A percentile compares a stretch with the other conserved stretches of the same genome.
phyloP scores from a whole-genome alignment of 2,797 vertebrate genomes.

The Phrynocephalus vlangalii region DNA sequence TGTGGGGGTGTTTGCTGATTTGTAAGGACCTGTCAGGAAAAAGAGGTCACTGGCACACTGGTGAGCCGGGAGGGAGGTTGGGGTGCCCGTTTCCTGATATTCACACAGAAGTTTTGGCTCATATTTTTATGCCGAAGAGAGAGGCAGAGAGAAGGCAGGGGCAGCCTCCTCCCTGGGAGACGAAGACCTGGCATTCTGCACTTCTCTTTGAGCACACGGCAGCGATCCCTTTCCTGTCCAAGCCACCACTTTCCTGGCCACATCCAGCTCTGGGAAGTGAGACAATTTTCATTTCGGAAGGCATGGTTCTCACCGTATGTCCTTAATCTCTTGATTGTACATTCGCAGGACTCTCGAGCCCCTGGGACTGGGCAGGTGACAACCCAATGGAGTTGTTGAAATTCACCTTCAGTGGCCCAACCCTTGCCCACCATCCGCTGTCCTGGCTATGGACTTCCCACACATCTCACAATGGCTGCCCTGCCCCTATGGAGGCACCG shows the following conservation, averaged over 20 bases:
- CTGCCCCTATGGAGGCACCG: not conserved
- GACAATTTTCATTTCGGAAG: not conserved
- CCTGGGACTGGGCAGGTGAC: not conserved
- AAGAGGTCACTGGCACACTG: constrained; percentile 47
- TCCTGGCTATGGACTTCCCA: not conserved
- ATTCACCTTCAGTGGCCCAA: not conserved
- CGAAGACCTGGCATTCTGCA: not conserved
- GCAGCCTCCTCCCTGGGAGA: not conserved
- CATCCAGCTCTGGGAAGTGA: not conserved
- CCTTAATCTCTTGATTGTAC: no score
- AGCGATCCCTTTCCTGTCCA: not conserved
- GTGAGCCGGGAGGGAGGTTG: constrained; percentile 9
- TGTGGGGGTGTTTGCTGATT: constrained; percentile 15
- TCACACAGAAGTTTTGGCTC: constrained; percentile 24
- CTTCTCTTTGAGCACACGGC: not conserved
- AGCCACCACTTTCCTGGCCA: not conserved
- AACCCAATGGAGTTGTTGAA: not conserved
- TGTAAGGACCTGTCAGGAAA: constrained; percentile 46
- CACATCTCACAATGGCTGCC: not conserved
- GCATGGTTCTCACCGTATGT: not conserved
- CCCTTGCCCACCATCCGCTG: no score
- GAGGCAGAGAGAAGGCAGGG: not conserved
- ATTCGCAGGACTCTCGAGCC: not conserved
- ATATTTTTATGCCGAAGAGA: not conserved
- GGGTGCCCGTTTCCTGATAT: constrained; percentile 28